These are phyloP conservation scores for Hapalemur alaotrensis DNA, from an alignment of 2,797 vertebrate genomes.

Conservation along the genomic window DNA sequence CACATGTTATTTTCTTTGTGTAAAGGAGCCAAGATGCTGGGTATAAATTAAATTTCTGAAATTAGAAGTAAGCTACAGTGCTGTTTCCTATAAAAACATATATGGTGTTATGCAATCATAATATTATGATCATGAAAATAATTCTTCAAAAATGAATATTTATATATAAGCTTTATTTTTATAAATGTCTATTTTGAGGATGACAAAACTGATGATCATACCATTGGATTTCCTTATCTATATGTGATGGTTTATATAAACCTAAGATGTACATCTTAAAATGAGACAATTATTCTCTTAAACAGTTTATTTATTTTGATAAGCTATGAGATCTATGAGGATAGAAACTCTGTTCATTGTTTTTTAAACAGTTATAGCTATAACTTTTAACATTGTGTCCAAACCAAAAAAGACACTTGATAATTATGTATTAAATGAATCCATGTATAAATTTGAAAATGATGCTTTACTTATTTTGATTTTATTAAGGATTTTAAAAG, in stretches of 20 bases:
- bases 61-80: not conserved
- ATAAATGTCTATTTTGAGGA: not conserved
- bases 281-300: not conserved
- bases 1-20: not conserved
- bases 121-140: not conserved
- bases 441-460: not conserved
- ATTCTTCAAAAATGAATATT: constrained; percentile 13
- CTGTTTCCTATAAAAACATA: not conserved
- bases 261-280: not conserved
- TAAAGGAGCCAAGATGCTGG: not conserved
- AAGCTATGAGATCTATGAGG: not conserved
- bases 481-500: not conserved
- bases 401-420: not conserved
- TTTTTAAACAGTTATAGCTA: not conserved
- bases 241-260: not conserved
- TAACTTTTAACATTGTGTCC: not conserved
- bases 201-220: not conserved
- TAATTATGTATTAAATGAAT: not conserved
- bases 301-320: constrained; percentile 20
- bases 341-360: not conserved
- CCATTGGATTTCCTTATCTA: not conserved
- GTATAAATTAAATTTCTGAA: constrained; percentile 11
- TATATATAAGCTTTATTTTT: not conserved
- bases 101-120: not conserved
- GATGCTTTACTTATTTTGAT: not conserved